Conservation (phyloP, 2,797 vertebrate species). For the Aselliscus stoliczkanus region DNA sequence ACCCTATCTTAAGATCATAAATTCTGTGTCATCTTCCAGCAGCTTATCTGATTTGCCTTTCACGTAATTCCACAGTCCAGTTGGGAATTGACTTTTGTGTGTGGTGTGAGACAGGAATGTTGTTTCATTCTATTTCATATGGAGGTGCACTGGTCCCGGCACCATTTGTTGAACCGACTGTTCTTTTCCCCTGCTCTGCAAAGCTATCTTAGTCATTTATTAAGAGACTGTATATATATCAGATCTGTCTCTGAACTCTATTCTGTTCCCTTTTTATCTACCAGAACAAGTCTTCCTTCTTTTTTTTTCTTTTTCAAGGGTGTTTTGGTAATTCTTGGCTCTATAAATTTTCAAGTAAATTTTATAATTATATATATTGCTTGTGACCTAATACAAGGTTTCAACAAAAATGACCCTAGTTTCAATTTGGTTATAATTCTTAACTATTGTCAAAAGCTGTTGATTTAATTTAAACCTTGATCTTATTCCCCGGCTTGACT, state of each 20-base stretch:
- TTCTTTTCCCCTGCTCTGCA: not conserved
- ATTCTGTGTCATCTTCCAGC: not conserved
- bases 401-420: not conserved
- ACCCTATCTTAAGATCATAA: not conserved
- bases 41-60: not conserved
- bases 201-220: not conserved
- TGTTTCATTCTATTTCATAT: not conserved
- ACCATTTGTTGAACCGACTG: not conserved
- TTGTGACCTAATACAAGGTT: not conserved
- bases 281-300: not conserved
- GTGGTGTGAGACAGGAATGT: not conserved
- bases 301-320: not conserved
- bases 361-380: not conserved
- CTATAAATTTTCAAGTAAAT: not conserved
- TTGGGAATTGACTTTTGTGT: not conserved
- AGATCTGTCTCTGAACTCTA: not conserved
- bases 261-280: not conserved
- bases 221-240: not conserved
- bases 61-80: not conserved
- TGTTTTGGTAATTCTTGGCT: not conserved
- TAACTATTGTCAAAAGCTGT: not conserved
- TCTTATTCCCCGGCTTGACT: not conserved
- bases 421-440: not conserved
- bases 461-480: slow-evolving; percentile 14
- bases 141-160: not conserved